A percentile compares a stretch with the other conserved stretches of the same genome.
phyloP scores from a whole-genome alignment of 1,140 invertebrate species.

The Chrysopa pallens region DNA sequence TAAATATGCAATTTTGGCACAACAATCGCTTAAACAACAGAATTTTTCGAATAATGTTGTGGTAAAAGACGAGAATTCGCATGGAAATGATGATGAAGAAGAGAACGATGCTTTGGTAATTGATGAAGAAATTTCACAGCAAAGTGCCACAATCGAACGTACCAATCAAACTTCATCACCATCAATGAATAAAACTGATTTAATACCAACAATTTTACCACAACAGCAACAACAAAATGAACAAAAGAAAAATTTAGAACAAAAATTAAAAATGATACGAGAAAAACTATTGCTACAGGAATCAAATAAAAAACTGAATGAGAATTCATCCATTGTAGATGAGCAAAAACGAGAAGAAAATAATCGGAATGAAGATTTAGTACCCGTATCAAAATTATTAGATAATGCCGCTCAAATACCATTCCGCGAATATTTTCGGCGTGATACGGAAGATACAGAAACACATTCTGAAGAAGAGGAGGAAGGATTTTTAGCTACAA shows the following conservation, averaged over 20 bases:
- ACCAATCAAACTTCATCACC: neutral
- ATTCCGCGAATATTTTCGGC: slow-evolving; percentile 40
- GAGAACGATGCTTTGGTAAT: slow-evolving; percentile 45
- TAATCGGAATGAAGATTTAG: slow-evolving; percentile 40
- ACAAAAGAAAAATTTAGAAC: slow-evolving; percentile 14
- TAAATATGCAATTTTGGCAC: slow-evolving; percentile 57
- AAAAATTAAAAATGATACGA: slow-evolving; percentile 20
- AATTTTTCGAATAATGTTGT: slow-evolving; percentile 22
- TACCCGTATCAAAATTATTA: slow-evolving; percentile 54
- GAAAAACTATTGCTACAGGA: slow-evolving; percentile 11
- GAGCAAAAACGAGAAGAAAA: slow-evolving; percentile 12
- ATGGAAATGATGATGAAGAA: slow-evolving; percentile 42
- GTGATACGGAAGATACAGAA: slow-evolving; percentile 16
- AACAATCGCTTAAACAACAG: slow-evolving; percentile 26
- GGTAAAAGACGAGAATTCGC: slow-evolving; percentile 23
- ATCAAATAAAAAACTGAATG: neutral
- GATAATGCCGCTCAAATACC: slow-evolving; percentile 59
- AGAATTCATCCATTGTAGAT: neutral
- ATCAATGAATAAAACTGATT: neutral
- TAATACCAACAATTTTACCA: neutral
- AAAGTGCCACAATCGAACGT: neutral
- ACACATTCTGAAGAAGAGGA: slow-evolving; percentile 43
- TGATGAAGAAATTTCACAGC: slow-evolving; percentile 30
- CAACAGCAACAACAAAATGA: slow-evolving; percentile 5
- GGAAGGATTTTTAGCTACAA: slow-evolving; percentile 51